phyloP scores from a whole-genome alignment of 1,140 invertebrate genomes.

The Daktulosphaira vitifoliae region DNA sequence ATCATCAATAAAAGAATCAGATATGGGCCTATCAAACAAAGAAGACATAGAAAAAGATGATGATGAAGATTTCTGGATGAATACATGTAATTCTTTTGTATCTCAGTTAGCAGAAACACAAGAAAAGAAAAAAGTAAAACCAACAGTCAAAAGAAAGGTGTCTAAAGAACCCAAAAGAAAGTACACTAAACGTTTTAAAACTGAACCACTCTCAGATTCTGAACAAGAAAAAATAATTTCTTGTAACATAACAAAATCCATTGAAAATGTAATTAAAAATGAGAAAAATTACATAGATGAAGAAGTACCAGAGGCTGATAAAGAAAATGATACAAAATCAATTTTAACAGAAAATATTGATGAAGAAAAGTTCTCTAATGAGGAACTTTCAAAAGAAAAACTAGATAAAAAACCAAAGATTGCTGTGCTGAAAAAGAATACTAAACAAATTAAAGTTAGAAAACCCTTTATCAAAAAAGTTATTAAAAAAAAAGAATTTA shows the following conservation, averaged over 20 bases:
- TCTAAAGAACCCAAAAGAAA: slow-evolving; percentile 20
- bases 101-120: slow-evolving; percentile 14
- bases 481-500: too few relatives aligned
- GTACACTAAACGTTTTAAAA: slow-evolving; percentile 20
- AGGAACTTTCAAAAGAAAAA: not conserved
- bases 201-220: not conserved
- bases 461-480: not conserved
- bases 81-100: slow-evolving; percentile 17
- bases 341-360: too few relatives aligned
- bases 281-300: not conserved
- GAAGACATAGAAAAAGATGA: not conserved
- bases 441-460: not conserved
- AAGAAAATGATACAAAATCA: slow-evolving; percentile 13
- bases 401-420: not conserved
- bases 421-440: not conserved
- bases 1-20: slow-evolving; percentile 9
- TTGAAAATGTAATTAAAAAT: not conserved
- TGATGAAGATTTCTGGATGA: slow-evolving; percentile 18
- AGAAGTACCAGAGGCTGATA: not conserved
- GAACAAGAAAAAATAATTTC: not conserved
- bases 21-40: not conserved
- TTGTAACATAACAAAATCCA: not conserved
- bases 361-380: not conserved
- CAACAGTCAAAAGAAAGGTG: not conserved
- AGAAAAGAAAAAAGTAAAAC: slow-evolving; percentile 12